Evolutionary conservation across 2,888 invertebrate species (phyloP), one percentile per base, ranked within the genome.

Genomic region (Leptothorax acervorum): DNA sequence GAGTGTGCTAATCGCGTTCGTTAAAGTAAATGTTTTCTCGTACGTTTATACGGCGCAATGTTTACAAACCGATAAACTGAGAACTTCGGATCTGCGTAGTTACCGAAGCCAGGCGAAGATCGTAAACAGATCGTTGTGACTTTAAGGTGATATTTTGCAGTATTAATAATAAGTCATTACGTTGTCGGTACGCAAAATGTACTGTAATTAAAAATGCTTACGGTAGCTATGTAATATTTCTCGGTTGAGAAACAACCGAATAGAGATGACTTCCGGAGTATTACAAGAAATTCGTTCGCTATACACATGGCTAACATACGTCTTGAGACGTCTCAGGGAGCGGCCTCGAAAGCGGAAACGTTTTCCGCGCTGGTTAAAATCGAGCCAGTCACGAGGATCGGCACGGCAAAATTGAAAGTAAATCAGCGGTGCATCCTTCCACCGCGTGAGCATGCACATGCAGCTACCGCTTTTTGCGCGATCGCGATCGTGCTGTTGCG

Each of bases 1-100:
- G 68, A 74, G 55, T 9, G 70, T 60, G 62, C 70, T 84, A 79
- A 88, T 84, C 62, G 23, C 31, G 55, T 45, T 12, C 15, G 18
- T 63, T 48, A 62, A 71, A 66, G 79, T 82, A 48, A 62, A 55
- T 53, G 35, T 74, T 71, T 55, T 35, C 42, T 57, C 53, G 12
- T 23, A 42, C 18, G 35, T 35, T 35, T 35, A 35, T 35, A 18
- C 55, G 42, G 8, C 42, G 73, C 23, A 12, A 1, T 71, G 18
- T 53, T 82, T 53, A 45, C 42, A 45, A 66, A 42, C 5, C 23
- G 12, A 73, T 35, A 23, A 71, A 53, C 23, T 23, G n/a, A n/a
- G 31, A 42, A 12, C 39, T 66, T 57, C 18, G 57, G 23, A 57
- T 71, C 35, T 79, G 71, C 79, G 71, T 45, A 79, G 48, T 71